phyloP scores from a whole-genome alignment of 2,113 vertebrate genomes.

The Platysteira castanea region DNA sequence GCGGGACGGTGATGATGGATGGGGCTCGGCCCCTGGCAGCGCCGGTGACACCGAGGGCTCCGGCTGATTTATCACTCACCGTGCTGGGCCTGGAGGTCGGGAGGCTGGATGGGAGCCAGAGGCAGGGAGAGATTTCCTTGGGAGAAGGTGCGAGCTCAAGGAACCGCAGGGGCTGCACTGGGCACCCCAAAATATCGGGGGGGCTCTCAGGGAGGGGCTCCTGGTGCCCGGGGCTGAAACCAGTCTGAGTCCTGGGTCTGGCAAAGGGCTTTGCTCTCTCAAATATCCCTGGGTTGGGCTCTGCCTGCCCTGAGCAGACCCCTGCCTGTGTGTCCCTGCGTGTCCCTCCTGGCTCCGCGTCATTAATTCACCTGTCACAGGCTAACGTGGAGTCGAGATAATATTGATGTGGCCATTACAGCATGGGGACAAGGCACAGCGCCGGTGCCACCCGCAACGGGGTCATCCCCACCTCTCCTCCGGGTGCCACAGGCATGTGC shows the following conservation, averaged over 20 bases:
- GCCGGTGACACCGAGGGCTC: neutral
- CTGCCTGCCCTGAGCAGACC: neutral
- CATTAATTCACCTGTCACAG: constrained; percentile 51
- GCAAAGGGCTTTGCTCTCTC: neutral
- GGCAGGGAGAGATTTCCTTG: neutral
- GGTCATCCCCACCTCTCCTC: neutral
- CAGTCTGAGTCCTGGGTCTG: neutral
- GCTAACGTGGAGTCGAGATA: neutral
- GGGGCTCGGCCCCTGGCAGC: neutral
- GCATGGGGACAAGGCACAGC: neutral
- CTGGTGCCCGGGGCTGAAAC: neutral
- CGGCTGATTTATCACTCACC: neutral
- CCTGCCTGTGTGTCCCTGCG: neutral
- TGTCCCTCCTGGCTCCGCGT: neutral
- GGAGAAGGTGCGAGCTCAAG: rapidly evolving
- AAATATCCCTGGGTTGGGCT: rapidly evolving
- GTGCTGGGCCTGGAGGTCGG: neutral
- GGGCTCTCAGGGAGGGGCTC: neutral
- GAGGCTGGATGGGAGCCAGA: neutral
- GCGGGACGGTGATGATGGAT: neutral
- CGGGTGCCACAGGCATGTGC: neutral
- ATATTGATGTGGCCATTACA: constrained; percentile 40
- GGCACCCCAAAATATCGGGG: rapidly evolving
- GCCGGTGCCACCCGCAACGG: rapidly evolving
- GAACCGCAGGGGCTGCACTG: rapidly evolving